These are phyloP conservation scores for Zaprionus capensis DNA, from an alignment of 1,140 invertebrate genomes.

Conservation along the genomic window DNA sequence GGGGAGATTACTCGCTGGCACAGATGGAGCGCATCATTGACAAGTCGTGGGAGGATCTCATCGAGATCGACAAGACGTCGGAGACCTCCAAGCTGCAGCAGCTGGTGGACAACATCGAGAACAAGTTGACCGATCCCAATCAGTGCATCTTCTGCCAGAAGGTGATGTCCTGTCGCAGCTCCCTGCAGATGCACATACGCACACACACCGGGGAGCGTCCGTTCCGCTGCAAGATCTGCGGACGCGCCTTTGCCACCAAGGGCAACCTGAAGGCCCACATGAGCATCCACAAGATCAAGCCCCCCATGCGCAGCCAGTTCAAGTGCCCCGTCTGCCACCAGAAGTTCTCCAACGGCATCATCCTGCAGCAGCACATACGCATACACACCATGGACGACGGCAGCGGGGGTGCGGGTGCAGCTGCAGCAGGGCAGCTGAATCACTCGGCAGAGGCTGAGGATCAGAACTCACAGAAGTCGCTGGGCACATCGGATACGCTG, in stretches of 20 bases:
- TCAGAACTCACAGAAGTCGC: conserved; percentile 80
- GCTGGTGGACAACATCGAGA: conserved; percentile 97
- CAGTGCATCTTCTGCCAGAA: conserved; percentile 99
- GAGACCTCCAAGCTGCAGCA: conserved; percentile 97
- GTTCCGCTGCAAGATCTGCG: conserved; percentile 98
- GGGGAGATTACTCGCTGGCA: conserved; percentile 63
- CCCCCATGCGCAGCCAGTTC: conserved; percentile 95
- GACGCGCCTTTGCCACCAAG: conserved; percentile 98
- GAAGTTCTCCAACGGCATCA: conserved; percentile 97
- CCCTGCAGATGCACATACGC: conserved; percentile 99
- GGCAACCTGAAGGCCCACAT: conserved; percentile 99
- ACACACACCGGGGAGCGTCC: conserved; percentile 95
- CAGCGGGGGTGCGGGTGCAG: conserved; percentile 84
- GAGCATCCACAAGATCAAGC: conserved; percentile 98
- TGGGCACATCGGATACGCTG: conserved; percentile 77
- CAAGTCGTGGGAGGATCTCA: conserved; percentile 98
- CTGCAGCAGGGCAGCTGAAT: neutral
- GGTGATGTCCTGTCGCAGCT: conserved; percentile 98
- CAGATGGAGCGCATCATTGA: conserved; percentile 86
- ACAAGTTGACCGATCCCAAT: conserved; percentile 97
- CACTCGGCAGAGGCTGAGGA: conserved; percentile 61
- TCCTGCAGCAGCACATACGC: conserved; percentile 97
- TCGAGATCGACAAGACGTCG: conserved; percentile 93
- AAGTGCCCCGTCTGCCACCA: conserved; percentile 99
- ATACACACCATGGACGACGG: conserved; percentile 93